A percentile compares a stretch with the other conserved stretches of the same genome.
Conservation (phyloP, 2,888 invertebrate species). For the Eueremaeus valkanovi region DNA sequence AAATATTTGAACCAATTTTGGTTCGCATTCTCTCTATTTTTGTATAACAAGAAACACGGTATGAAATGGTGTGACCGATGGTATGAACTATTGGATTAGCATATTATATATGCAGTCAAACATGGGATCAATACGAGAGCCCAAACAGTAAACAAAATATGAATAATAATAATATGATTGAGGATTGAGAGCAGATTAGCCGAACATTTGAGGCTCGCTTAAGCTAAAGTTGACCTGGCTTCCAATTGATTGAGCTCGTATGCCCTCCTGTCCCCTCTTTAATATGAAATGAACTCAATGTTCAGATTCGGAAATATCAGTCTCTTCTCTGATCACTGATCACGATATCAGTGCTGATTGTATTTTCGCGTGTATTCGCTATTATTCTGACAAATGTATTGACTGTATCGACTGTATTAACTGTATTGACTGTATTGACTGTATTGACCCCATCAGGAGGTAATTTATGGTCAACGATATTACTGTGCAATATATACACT, state of each 20-base stretch:
- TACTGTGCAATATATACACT: background rate
- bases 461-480: constrained; percentile 29
- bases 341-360: constrained; percentile 20
- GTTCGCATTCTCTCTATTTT: background rate
- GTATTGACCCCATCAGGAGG: constrained; percentile 11
- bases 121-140: background rate
- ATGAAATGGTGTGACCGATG: constrained; percentile 24
- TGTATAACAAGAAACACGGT: too few relatives aligned
- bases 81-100: background rate
- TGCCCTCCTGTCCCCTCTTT: background rate
- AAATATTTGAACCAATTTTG: constrained; percentile 31
- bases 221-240: background rate
- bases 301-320: background rate
- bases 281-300: constrained; percentile 1
- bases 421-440: background rate
- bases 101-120: constrained; percentile 21
- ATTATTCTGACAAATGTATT: constrained; percentile 28
- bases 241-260: background rate
- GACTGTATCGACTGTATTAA: background rate
- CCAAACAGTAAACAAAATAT: constrained; percentile 36
- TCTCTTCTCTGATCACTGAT: constrained; percentile 6
- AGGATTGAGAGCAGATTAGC: constrained; percentile 24
- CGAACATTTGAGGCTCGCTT: background rate
- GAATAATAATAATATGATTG: constrained; percentile 28
- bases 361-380: constrained; percentile 22